Percentiles rank a stretch among this genome's conserved stretches.
Evolutionary conservation across 1,140 invertebrate genomes (phyloP).

Genomic region (Drosophila orosa): DNA sequence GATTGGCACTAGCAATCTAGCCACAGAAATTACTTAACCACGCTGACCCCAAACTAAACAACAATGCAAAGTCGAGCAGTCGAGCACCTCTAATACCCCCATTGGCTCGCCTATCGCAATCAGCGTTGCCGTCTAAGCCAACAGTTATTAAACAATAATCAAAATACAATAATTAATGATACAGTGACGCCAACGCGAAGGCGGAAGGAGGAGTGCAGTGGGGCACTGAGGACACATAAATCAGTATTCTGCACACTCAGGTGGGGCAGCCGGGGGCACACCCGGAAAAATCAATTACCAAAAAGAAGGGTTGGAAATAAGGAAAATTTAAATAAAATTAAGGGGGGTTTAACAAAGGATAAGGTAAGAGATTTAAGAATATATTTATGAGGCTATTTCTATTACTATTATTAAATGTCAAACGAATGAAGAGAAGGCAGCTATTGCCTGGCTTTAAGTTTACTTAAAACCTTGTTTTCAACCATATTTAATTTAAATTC

Average conservation of each 20-base stretch:
- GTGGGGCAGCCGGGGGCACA: constrained; percentile 26
- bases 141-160: constrained; percentile 72
- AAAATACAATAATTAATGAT: constrained; percentile 77
- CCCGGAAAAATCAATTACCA: not conserved
- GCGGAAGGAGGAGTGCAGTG: constrained; percentile 25
- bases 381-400: not conserved
- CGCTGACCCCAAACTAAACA: constrained; percentile 64
- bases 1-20: constrained; percentile 24
- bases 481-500: not conserved
- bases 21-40: constrained; percentile 22
- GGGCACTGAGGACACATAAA: constrained; percentile 28
- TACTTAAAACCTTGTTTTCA: too few relatives aligned
- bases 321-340: not conserved
- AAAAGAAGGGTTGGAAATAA: not conserved
- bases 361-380: not conserved
- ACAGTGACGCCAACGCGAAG: constrained; percentile 23
- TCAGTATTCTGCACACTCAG: constrained; percentile 39
- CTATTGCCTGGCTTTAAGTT: too few relatives aligned
- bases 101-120: constrained; percentile 44
- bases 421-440: too few relatives aligned
- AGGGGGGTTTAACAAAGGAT: not conserved
- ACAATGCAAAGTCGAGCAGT: constrained; percentile 43
- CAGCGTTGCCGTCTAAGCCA: constrained; percentile 42
- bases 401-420: too few relatives aligned
- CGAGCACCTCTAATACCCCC: constrained; percentile 23